Evolutionary conservation across 2,797 vertebrate genomes (phyloP).

Genomic region (Vireo griseus): DNA sequence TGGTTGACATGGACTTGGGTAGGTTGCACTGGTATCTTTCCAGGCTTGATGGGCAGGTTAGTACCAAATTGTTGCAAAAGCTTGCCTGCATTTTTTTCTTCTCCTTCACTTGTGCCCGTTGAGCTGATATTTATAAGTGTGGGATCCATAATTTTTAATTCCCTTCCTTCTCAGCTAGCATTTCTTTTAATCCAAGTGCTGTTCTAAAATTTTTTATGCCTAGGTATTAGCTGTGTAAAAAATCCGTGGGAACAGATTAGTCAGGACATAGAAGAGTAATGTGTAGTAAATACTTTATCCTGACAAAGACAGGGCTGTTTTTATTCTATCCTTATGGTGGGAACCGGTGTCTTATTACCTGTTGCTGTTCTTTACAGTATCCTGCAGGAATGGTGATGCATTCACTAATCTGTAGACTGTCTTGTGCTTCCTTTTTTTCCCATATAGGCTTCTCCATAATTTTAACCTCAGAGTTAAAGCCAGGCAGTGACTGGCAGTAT

Average conservation of each 20-base stretch:
- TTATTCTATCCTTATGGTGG: not conserved
- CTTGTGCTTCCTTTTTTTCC: not conserved
- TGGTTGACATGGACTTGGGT: not conserved
- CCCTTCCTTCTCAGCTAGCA: not conserved
- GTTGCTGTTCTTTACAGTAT: not conserved
- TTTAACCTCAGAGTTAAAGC: not conserved
- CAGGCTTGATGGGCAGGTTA: not conserved
- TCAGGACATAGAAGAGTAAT: not conserved
- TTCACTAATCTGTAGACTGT: not conserved
- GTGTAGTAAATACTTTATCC: not conserved
- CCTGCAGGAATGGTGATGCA: not conserved
- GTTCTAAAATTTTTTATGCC: not conserved
- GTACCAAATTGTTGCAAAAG: fast-evolving
- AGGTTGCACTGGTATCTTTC: not conserved
- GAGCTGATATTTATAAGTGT: not conserved
- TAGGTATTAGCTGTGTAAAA: not conserved
- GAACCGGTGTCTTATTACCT: not conserved
- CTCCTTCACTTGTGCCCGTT: not conserved
- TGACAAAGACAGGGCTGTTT: not conserved
- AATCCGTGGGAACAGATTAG: not conserved
- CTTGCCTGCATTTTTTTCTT: not conserved
- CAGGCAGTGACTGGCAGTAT: not conserved
- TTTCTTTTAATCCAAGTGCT: not conserved
- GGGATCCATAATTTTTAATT: not conserved
- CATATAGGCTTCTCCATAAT: not conserved